Evolutionary conservation across 2,888 invertebrate genomes (phyloP).

Genomic region (Oeneis ivallda): DNA sequence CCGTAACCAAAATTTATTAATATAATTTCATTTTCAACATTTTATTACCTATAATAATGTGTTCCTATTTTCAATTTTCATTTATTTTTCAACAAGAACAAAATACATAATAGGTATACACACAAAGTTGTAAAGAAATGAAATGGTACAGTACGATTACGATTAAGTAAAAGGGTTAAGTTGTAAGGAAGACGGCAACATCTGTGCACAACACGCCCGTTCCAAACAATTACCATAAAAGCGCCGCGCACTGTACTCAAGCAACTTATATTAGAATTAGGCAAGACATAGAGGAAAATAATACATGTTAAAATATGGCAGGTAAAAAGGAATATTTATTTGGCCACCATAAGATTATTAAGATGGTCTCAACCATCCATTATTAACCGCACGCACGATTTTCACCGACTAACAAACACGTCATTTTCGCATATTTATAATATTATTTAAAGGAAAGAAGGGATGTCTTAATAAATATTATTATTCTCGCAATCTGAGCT

Average conservation of each 20-base stretch:
- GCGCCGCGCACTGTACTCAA: constrained; percentile 44
- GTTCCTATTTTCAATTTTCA: too few relatives aligned
- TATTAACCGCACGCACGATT: too few relatives aligned
- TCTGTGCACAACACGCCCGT: constrained; percentile 46
- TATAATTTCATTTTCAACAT: too few relatives aligned
- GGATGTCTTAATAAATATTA: too few relatives aligned
- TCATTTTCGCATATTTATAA: too few relatives aligned
- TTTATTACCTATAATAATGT: too few relatives aligned
- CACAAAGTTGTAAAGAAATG: constrained; percentile 11
- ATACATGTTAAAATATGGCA: not conserved
- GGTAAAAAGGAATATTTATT: not conserved
- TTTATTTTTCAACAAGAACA: too few relatives aligned
- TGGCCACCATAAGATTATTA: not conserved
- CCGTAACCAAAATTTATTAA: too few relatives aligned
- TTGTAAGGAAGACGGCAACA: constrained; percentile 49
- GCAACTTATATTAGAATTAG: constrained; percentile 20
- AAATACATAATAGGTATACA: not conserved
- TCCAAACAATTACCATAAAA: constrained; percentile 59
- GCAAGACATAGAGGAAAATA: constrained; percentile 31
- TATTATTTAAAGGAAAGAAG: too few relatives aligned
- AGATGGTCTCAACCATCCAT: too few relatives aligned
- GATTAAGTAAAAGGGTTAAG: constrained; percentile 46
- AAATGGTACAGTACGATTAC: constrained; percentile 29
- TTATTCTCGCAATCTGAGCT: too few relatives aligned
- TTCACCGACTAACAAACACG: too few relatives aligned